Conservation (phyloP, 2,113 vertebrate genomes). For the crab-eating macaque (Macaca fascicularis) region T2T-MFA8v1.1 NC_088386.1:89097501-89098000, state of each 20-base stretch:
- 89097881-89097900: background rate
- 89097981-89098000: background rate
- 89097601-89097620: background rate
- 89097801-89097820: background rate
- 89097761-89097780: background rate
- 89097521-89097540: background rate
- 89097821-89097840: background rate
- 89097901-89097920: background rate
- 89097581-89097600: background rate
- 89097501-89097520: background rate
- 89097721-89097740: background rate
- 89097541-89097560: background rate
- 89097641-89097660: background rate
- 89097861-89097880: background rate
- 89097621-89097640: background rate
- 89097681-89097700: background rate
- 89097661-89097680: background rate
- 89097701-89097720: background rate
- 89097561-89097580: background rate
- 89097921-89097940: background rate
- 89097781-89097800: background rate
- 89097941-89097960: background rate
- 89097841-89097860: background rate
- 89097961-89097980: background rate
- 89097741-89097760: background rate